Conservation (phyloP, 1,140 invertebrate species). For the Solenopsis fugax region DNA sequence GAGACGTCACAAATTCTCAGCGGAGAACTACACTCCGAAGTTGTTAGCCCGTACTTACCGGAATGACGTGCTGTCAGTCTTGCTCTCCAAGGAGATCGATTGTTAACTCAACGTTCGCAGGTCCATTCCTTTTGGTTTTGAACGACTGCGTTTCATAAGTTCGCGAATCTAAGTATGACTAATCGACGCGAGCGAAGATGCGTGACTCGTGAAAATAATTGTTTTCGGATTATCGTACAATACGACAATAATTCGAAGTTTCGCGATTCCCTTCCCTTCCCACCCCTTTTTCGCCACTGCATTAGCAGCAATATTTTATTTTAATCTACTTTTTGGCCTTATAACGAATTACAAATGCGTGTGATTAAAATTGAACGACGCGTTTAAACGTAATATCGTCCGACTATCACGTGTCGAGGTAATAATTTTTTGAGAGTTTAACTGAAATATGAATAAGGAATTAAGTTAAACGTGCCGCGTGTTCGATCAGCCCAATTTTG, state of each 20-base stretch:
- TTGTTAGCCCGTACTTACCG: conserved; percentile 49
- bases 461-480: not conserved
- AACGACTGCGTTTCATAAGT: not conserved
- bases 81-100: conserved; percentile 50
- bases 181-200: conserved; percentile 1
- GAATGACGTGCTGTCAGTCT: conserved; percentile 53
- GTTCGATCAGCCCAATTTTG: not conserved
- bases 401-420: too few relatives aligned
- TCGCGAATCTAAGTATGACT: conserved; percentile 5
- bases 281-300: not conserved
- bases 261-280: too few relatives aligned
- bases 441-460: conserved; percentile 40
- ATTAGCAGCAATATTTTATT: not conserved
- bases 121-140: conserved; percentile 31
- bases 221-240: not conserved
- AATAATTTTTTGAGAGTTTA: not conserved
- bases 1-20: conserved; percentile 48
- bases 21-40: conserved; percentile 44
- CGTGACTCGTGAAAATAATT: conserved; percentile 18
- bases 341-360: not conserved
- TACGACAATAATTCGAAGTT: not conserved
- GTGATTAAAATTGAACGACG: not conserved
- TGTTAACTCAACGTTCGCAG: conserved; percentile 30
- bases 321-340: not conserved
- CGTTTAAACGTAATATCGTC: not conserved